These are phyloP conservation scores for Lacanobia oleracea DNA, from an alignment of 2,888 invertebrate genomes.

Conservation along the genomic window DNA sequence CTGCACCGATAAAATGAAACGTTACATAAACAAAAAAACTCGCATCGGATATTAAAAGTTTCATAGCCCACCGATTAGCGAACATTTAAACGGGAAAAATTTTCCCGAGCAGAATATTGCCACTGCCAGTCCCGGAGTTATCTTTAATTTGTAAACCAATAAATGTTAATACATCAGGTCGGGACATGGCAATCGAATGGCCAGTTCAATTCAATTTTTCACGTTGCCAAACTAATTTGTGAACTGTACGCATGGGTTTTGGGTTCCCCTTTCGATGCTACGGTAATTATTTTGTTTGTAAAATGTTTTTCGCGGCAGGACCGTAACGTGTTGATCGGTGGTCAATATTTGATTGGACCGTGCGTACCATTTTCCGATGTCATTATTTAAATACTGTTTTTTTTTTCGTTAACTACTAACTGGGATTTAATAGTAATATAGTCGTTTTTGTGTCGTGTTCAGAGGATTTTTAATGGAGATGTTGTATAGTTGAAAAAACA, in stretches of 20 bases:
- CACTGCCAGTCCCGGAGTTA: constrained; percentile 78
- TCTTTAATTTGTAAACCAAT: constrained; percentile 90
- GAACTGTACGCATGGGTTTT: constrained; percentile 82
- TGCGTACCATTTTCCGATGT: constrained; percentile 73
- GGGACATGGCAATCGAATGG: constrained; percentile 73
- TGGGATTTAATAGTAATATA: constrained; percentile 17
- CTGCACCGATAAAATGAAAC: constrained; percentile 42
- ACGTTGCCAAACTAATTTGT: constrained; percentile 86
- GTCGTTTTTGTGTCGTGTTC: neutral
- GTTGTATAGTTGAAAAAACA: neutral
- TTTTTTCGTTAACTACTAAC: constrained; percentile 68
- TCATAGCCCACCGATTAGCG: constrained; percentile 67
- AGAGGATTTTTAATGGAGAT: too few species aligned
- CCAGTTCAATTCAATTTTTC: constrained; percentile 85
- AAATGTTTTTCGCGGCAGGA: constrained; percentile 86
- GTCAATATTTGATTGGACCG: constrained; percentile 85
- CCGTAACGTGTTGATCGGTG: constrained; percentile 85
- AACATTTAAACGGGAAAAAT: constrained; percentile 67
- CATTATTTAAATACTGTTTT: constrained; percentile 77
- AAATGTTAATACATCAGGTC: constrained; percentile 89
- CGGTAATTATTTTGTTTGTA: constrained; percentile 85
- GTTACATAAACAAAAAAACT: constrained; percentile 41
- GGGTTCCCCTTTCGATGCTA: constrained; percentile 76
- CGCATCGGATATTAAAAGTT: constrained; percentile 65
- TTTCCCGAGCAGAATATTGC: constrained; percentile 74